Base-by-base conservation (phyloP, 1,140 invertebrate genomes). In the Drosophila pseudoananassae region DNA sequence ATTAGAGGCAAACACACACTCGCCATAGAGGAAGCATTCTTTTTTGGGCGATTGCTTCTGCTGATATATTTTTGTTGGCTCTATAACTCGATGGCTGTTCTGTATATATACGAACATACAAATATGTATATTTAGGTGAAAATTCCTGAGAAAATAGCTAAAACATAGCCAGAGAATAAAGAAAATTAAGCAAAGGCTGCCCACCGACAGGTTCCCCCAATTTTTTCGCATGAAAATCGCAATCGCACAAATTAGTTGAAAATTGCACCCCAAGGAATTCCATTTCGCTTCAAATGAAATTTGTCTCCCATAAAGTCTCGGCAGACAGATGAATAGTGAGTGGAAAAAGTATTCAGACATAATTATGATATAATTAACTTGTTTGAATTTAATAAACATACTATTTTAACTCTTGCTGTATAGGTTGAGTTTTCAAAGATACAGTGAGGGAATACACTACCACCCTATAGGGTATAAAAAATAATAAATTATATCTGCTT, bases 81-180 rank as follows among this genome's bases (percentile, higher is more conserved):
- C 23, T 40, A 56, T 38, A 40, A n/a, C n/a, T n/a, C n/a, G n/a
- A n/a, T 20, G 20, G 20, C 20, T 20, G 20, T 20, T 23, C 36
- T 31, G 27, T 33, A 56, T 31, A 40, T 47, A 51, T 45, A 51
- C 69, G 65, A 69, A 25, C 43, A 49, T 46, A 47, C 33, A 33
- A 55, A 38, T 53, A 29, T 73, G 57, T 69, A 65, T 76, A 82
- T 87, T 78, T 82, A 78, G 78, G 74, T 78, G 55, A 61, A 87
- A 87, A 85, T 82, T 85, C 70, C 83, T 76, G 20, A 55, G 69
- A 76, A 85, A 78, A 85, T 71, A 56, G 74, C 74, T 80, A 78
- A 71, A 65, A 38, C 54, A 53, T 20, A 31, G 47, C 46, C 40
- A n/a, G 63, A 68, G 63, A 68, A 69, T 45, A 45, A 46, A 54